phyloP scores from a whole-genome alignment of 1,140 invertebrate genomes.

The Cotesia typhae region DNA sequence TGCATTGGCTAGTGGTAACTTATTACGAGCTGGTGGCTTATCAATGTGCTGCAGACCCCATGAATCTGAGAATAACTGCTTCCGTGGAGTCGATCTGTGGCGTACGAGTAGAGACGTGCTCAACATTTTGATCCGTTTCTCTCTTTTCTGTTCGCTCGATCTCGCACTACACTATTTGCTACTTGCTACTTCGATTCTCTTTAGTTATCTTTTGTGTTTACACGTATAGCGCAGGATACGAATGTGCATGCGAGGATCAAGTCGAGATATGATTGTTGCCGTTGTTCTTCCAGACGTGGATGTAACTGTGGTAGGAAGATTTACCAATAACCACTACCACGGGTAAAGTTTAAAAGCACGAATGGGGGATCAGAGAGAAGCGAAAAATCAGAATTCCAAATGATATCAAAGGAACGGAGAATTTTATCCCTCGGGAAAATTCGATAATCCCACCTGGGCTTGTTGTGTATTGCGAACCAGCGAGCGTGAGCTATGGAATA shows the following conservation, averaged over 20 bases:
- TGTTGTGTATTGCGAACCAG: constrained; percentile 1
- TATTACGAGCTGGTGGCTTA: constrained; percentile 32
- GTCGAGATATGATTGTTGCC: too few species aligned
- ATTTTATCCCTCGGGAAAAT: constrained; percentile 20
- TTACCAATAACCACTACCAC: too few species aligned
- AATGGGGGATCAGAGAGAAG: constrained; percentile 4
- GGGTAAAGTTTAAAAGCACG: too few species aligned
- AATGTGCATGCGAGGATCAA: too few species aligned
- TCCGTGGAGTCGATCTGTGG: constrained; percentile 29
- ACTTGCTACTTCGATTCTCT: not conserved
- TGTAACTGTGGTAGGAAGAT: not conserved
- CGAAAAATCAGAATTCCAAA: constrained; percentile 26
- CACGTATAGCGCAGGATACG: not conserved
- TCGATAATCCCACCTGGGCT: constrained; percentile 17
- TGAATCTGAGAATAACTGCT: constrained; percentile 37
- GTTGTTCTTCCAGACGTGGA: too few species aligned
- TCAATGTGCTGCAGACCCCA: constrained; percentile 30
- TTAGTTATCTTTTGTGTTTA: not conserved
- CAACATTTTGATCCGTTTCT: constrained; percentile 28
- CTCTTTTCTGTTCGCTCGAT: not conserved
- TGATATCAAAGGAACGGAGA: constrained; percentile 28
- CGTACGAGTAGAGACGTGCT: constrained; percentile 19
- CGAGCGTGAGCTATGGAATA: not conserved
- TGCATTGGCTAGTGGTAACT: constrained; percentile 28
- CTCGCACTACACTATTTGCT: not conserved